These are phyloP conservation scores for Whitmania pigra DNA, from an alignment of 1,140 invertebrate genomes.

Conservation along the genomic window DNA sequence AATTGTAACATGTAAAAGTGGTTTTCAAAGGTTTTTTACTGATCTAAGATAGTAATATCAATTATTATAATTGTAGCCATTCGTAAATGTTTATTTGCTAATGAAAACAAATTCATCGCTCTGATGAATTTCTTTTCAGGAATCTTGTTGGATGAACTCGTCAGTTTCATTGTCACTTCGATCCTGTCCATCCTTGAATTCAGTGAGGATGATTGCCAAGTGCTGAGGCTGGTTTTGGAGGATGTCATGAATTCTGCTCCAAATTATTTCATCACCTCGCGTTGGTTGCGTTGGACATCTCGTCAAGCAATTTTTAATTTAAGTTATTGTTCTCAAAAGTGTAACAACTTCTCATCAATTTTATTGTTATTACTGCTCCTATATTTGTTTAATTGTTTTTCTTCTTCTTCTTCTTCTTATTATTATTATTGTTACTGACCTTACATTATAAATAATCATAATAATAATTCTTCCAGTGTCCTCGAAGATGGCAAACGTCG, in stretches of 20 bases:
- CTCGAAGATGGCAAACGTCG: not conserved
- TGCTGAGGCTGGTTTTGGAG: constrained; percentile 49
- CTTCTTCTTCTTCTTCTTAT: not conserved
- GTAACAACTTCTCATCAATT: too few relatives aligned
- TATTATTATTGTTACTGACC: constrained; percentile 8
- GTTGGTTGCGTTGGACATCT: not conserved
- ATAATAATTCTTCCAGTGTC: not conserved
- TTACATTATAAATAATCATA: too few relatives aligned
- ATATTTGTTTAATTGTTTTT: too few relatives aligned
- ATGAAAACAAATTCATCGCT: too few relatives aligned
- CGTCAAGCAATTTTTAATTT: not conserved
- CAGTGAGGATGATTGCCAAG: constrained; percentile 50
- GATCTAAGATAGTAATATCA: too few relatives aligned
- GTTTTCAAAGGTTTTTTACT: too few relatives aligned
- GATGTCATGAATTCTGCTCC: constrained; percentile 38
- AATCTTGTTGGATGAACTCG: constrained; percentile 67
- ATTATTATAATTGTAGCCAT: too few relatives aligned
- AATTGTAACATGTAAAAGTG: too few relatives aligned
- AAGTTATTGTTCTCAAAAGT: not conserved
- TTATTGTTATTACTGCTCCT: too few relatives aligned
- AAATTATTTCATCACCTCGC: constrained; percentile 8
- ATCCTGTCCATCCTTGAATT: constrained; percentile 51
- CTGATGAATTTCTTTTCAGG: constrained; percentile 47
- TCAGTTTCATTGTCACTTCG: constrained; percentile 58
- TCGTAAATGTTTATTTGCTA: too few relatives aligned